Percentiles rank a stretch among this genome's conserved stretches.
These are phyloP conservation scores for Typhlichthys subterraneus DNA, from an alignment of 2,797 vertebrate species.

Conservation along the genomic window DNA sequence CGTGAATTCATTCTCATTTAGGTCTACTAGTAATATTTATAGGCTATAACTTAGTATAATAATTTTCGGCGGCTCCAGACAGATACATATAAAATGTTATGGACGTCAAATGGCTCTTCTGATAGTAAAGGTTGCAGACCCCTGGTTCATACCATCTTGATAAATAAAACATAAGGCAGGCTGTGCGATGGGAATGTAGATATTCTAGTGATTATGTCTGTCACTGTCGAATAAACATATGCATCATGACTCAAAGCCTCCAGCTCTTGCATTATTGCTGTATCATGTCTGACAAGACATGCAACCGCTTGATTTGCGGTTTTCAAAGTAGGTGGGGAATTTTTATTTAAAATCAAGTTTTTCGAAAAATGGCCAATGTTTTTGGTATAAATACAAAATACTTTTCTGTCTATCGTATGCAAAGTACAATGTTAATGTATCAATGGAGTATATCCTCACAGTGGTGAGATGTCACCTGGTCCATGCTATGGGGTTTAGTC, in stretches of 20 bases:
- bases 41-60: conserved; percentile 14
- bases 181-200: conserved; percentile 38
- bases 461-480: no score
- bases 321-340: conserved; percentile 7
- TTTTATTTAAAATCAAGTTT: no score
- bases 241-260: conserved; percentile 35
- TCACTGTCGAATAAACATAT: conserved; percentile 58
- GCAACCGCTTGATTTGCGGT: conserved; percentile 23
- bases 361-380: no score
- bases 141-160: conserved; percentile 33
- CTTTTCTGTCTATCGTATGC: no score
- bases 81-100: no score
- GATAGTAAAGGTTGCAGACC: not conserved
- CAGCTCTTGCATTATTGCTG: conserved; percentile 7
- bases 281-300: conserved; percentile 18
- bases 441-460: conserved; percentile 12
- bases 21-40: no score
- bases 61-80: conserved; percentile 18
- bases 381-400: no score
- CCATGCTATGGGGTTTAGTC: no score
- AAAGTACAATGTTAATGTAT: not conserved
- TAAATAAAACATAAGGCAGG: conserved; percentile 24
- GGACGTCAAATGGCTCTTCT: no score
- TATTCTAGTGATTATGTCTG: conserved; percentile 55
- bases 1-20: no score